Evolutionary conservation across 1,140 invertebrate species (phyloP).

Genomic region (Doryteuthis pealeii): DNA sequence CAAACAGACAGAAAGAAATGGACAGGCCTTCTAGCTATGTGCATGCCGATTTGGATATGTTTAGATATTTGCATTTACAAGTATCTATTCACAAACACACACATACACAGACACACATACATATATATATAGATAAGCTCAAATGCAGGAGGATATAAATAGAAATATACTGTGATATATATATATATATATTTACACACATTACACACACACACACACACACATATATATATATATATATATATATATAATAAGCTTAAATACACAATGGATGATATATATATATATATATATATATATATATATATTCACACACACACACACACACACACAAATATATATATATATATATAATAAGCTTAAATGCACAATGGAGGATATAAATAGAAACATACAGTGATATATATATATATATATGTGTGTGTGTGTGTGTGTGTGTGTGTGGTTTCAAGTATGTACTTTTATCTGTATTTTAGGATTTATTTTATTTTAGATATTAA

Average conservation of each 20-base stretch:
- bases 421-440: not conserved
- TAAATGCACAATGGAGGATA: not conserved
- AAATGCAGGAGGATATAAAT: too few relatives aligned
- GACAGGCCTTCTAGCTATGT: too few relatives aligned
- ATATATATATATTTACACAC: constrained; percentile 25
- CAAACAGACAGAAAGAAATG: too few relatives aligned
- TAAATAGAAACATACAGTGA: not conserved
- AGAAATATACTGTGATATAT: constrained; percentile 1
- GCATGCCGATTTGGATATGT: not conserved
- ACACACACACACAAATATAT: not conserved
- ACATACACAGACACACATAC: not conserved
- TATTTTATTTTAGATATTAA: not conserved
- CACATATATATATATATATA: constrained; percentile 25
- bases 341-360: not conserved
- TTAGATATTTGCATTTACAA: not conserved
- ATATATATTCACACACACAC: not conserved
- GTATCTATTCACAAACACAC: not conserved
- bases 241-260: not conserved
- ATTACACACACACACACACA: constrained; percentile 25
- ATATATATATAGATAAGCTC: too few relatives aligned
- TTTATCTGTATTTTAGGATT: not conserved
- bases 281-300: not conserved
- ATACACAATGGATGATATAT: too few relatives aligned
- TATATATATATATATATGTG: not conserved
- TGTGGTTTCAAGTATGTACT: not conserved